These are phyloP conservation scores for Trissolcus japonicus DNA, from an alignment of 2,888 invertebrate genomes.

Conservation along the genomic window DNA sequence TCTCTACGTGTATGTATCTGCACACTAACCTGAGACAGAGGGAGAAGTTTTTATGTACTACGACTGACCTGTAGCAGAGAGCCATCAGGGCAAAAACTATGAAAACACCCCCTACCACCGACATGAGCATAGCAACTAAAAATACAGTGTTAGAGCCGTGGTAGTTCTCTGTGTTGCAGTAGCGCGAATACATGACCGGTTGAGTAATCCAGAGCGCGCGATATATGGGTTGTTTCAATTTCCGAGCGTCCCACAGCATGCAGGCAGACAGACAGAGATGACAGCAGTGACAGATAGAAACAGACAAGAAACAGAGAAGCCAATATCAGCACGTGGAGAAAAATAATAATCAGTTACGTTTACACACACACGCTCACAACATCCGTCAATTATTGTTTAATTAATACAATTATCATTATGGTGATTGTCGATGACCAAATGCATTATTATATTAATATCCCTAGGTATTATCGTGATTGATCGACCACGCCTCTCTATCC, in stretches of 20 bases:
- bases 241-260: slow-evolving; percentile 78
- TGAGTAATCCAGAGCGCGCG: slow-evolving; percentile 57
- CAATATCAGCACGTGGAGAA: slow-evolving; percentile 73
- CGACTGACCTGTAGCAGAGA: slow-evolving; percentile 99
- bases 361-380: slow-evolving; percentile 48
- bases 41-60: slow-evolving; percentile 99
- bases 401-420: slow-evolving; percentile 15
- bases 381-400: slow-evolving; percentile 46
- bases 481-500: too few species aligned
- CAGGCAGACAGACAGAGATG: slow-evolving; percentile 79
- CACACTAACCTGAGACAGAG: slow-evolving; percentile 99
- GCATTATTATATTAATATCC: too few species aligned
- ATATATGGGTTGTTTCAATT: slow-evolving; percentile 64
- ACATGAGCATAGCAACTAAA: slow-evolving; percentile 98
- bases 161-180: slow-evolving; percentile 88
- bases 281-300: slow-evolving; percentile 78
- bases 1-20: slow-evolving; percentile 80
- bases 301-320: slow-evolving; percentile 79
- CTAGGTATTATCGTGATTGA: too few species aligned
- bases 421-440: too few species aligned
- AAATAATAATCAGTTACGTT: slow-evolving; percentile 59
- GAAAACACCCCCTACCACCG: slow-evolving; percentile 99
- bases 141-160: slow-evolving; percentile 98
- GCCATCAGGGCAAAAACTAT: slow-evolving; percentile 99
- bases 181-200: slow-evolving; percentile 53